Evolutionary conservation across 2,888 invertebrate genomes (phyloP).

Genomic region (Lutraria lutraria): DNA sequence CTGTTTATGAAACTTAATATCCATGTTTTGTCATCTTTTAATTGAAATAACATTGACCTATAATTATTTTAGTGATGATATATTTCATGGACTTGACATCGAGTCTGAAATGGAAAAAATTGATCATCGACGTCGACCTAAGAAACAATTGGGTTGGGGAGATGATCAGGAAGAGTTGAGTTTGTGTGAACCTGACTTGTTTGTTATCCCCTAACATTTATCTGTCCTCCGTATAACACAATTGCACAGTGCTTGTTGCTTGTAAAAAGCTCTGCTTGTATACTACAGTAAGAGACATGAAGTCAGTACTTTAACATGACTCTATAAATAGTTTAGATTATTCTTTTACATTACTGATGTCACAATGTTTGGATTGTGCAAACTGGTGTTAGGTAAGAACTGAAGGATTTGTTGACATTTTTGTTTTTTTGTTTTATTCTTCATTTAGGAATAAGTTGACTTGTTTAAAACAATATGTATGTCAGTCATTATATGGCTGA

Average conservation of each 20-base stretch:
- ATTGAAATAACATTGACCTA: neutral
- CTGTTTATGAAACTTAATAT: too few relatives aligned
- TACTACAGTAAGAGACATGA: neutral
- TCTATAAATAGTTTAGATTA: too few relatives aligned
- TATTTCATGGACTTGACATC: constrained; percentile 66
- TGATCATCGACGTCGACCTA: constrained; percentile 37
- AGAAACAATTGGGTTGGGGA: constrained; percentile 53
- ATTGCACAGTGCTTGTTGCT: neutral
- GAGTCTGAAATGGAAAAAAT: constrained; percentile 60
- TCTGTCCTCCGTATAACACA: neutral
- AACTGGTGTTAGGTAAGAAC: too few relatives aligned
- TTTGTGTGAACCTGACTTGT: constrained; percentile 34
- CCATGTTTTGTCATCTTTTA: too few relatives aligned
- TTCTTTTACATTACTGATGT: too few relatives aligned
- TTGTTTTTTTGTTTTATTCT: too few relatives aligned
- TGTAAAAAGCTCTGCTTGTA: neutral
- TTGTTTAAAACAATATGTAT: too few relatives aligned
- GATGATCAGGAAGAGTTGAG: constrained; percentile 62
- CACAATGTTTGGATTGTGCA: too few relatives aligned
- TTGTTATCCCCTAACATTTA: constrained; percentile 5
- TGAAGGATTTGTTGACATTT: too few relatives aligned
- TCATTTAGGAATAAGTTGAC: too few relatives aligned
- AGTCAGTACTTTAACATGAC: too few relatives aligned
- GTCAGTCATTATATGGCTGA: too few relatives aligned
- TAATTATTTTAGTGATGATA: constrained; percentile 50